phyloP scores from a whole-genome alignment of 2,113 vertebrate genomes.

The Xerus inauris region DNA sequence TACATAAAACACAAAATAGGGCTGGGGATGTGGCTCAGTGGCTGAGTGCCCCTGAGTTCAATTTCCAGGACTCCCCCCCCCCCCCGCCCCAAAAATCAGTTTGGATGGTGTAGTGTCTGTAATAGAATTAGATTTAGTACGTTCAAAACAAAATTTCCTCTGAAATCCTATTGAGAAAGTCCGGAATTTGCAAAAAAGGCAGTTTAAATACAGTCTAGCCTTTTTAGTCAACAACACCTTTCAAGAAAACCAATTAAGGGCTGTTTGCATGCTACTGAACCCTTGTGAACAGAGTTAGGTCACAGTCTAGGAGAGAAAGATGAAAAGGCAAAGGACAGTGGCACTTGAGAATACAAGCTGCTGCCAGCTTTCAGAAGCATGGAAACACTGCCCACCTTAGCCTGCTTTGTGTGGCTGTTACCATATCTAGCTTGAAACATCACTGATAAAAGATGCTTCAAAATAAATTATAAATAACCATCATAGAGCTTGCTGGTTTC shows the following conservation, averaged over 20 bases:
- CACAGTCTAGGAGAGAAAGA: background rate
- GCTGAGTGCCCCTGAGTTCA: too few species aligned
- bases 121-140: background rate
- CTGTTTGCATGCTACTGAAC: background rate
- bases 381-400: background rate
- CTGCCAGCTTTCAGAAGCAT: background rate
- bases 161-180: conserved; percentile 9
- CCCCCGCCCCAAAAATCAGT: too few species aligned
- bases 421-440: background rate
- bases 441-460: background rate
- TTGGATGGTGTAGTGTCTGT: background rate
- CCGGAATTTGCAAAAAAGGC: conserved; percentile 49
- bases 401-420: background rate
- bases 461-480: background rate
- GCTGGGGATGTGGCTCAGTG: too few species aligned
- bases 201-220: conserved; percentile 37
- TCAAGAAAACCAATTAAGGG: conserved; percentile 17
- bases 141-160: conserved; percentile 27
- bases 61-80: too few species aligned
- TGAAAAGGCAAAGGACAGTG: background rate
- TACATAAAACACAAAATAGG: too few species aligned
- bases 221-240: conserved; percentile 5
- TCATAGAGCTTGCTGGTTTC: background rate
- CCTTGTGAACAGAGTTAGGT: background rate
- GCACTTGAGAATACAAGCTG: background rate